Evolutionary conservation across 2,113 vertebrate species (phyloP), one percentile per base, ranked within the genome.

Genomic region (Cairina moschata): DNA sequence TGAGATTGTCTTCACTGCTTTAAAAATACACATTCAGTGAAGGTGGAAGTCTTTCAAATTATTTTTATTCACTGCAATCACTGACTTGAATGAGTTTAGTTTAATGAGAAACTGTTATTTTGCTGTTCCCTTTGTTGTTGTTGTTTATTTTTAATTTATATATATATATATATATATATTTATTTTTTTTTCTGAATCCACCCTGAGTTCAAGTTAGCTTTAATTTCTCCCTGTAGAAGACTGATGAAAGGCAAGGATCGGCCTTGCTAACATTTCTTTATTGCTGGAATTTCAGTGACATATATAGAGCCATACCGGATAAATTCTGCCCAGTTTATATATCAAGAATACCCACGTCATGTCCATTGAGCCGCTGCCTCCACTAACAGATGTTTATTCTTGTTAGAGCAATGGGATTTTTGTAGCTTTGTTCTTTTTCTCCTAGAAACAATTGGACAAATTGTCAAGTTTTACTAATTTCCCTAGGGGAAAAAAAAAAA

Each of bases 181-280:
- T n/a, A n/a, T 38, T 38, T 38, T 38, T 38, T 40, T 48, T 48
- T 11, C 46, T 93, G 90, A 97, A 97, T 91, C 98, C 93, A 95
- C 94, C 89, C 92, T 96, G 93, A 96, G 93, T 97, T 81, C 62
- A 94, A 91, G 96, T 93, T 96, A 97, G 82, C 86, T 92, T 80
- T 95, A 67, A 94, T 95, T 96, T 94, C 95, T 91, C 50, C 26
- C 50, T 91, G 58, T 82, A 69, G 88, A 88, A 94, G 92, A 91
- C 82, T 67, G 86, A 96, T 91, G 90, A 94, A 97, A 96, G 75
- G 60, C 96, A 95, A 86, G 97, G 96, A 96, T 96, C 95, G 97
- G 93, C 81, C 83, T 97, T 94, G 85, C 90, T 97, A 97, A 95
- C 91, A 87, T 65, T 55, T 81, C 83, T 96, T 95, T 74, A 78